Evolutionary conservation across 2,113 vertebrate genomes (phyloP).

Genomic region (Pavo muticus): DNA sequence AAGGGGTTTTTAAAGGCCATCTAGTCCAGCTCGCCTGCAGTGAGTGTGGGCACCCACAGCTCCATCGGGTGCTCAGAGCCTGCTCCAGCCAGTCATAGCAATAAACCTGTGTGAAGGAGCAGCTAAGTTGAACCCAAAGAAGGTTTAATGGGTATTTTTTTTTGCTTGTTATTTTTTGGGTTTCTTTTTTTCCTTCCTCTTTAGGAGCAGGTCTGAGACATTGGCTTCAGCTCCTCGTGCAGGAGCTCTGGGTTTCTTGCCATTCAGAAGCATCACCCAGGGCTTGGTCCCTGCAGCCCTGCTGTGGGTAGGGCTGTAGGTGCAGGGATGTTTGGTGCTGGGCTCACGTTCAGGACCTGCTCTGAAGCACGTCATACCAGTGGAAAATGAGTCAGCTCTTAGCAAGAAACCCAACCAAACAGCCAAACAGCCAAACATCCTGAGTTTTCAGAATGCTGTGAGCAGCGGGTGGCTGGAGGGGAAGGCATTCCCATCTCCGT

Average conservation of each 20-base stretch:
- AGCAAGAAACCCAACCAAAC: neutral
- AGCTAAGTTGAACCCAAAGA: neutral
- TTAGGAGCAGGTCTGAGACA: neutral
- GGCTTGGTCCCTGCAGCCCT: neutral
- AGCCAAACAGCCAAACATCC: neutral
- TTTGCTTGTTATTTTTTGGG: neutral
- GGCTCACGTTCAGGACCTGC: neutral
- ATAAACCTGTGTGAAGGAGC: neutral
- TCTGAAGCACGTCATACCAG: rapidly evolving
- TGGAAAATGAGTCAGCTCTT: neutral
- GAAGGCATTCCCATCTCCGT: neutral
- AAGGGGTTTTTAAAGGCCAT: too few relatives aligned
- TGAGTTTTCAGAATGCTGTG: neutral
- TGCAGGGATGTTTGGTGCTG: rapidly evolving
- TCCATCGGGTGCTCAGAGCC: too few relatives aligned
- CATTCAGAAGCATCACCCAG: rapidly evolving
- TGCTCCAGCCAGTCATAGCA: too few relatives aligned
- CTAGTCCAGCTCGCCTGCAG: too few relatives aligned
- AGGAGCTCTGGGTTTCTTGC: neutral
- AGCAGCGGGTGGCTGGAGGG: neutral
- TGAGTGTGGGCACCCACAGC: too few relatives aligned
- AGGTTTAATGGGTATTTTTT: neutral
- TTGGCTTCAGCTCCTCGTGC: neutral
- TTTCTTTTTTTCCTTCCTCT: neutral
- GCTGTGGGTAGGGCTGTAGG: neutral